phyloP scores from a whole-genome alignment of 2,797 vertebrate genomes.

The Sebastes vulpes region DNA sequence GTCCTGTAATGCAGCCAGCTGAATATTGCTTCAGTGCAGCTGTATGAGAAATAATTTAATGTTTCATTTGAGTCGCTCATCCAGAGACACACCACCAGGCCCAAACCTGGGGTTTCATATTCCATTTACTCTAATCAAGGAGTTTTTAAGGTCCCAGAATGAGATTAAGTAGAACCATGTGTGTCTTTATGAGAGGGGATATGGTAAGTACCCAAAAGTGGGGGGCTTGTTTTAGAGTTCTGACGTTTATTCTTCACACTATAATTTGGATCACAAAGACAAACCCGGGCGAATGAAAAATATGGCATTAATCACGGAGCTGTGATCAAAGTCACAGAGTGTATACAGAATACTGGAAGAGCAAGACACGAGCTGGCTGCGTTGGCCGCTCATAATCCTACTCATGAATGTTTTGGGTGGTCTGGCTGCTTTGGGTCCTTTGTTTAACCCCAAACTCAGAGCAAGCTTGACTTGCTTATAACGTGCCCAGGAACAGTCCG shows the following conservation, averaged over 20 bases:
- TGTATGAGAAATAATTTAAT: slow-evolving; percentile 49
- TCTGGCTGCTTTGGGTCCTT: slow-evolving; percentile 51
- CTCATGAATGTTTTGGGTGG: slow-evolving; percentile 67
- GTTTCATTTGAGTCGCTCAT: slow-evolving; percentile 62
- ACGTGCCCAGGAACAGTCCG: slow-evolving; percentile 35
- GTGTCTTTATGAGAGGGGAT: slow-evolving; percentile 66
- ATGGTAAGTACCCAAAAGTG: slow-evolving; percentile 42
- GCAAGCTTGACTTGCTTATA: slow-evolving; percentile 30
- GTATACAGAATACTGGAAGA: slow-evolving; percentile 53
- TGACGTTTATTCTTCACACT: slow-evolving; percentile 75
- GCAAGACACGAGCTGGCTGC: slow-evolving; percentile 44
- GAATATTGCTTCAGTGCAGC: slow-evolving; percentile 5
- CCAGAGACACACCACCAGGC: slow-evolving; percentile 38
- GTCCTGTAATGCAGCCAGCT: slow-evolving; percentile 11
- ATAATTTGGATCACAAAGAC: slow-evolving; percentile 77
- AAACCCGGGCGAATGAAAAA: slow-evolving; percentile 56
- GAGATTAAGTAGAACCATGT: slow-evolving; percentile 74
- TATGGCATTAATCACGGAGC: slow-evolving; percentile 71
- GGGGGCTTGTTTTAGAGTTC: slow-evolving; percentile 64
- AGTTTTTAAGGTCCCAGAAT: slow-evolving; percentile 54
- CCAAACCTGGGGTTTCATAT: slow-evolving; percentile 67
- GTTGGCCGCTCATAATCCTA: slow-evolving; percentile 27
- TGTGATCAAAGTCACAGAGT: slow-evolving; percentile 53
- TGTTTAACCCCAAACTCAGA: slow-evolving; percentile 56
- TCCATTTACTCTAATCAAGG: slow-evolving; percentile 75